These are phyloP conservation scores for Proteles cristata DNA, from an alignment of 2,113 vertebrate genomes.

Conservation along the genomic window DNA sequence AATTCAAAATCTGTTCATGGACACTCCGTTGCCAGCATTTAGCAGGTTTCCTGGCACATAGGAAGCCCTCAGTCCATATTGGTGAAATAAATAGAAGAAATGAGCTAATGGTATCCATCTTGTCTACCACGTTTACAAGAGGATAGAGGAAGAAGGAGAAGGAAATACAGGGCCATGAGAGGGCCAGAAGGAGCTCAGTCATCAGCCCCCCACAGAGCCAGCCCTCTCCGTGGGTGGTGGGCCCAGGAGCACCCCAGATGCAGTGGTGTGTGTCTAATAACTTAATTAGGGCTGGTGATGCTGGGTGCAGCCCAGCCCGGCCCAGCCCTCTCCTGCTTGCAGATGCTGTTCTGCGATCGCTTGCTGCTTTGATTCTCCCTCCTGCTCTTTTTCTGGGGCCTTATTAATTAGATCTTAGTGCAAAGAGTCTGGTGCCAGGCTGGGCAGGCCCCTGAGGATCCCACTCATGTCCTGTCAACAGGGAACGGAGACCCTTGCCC, in stretches of 20 bases:
- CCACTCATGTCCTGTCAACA: not conserved
- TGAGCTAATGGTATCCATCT: not conserved
- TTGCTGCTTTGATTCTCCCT: not conserved
- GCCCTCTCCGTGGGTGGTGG: not conserved
- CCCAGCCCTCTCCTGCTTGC: not conserved
- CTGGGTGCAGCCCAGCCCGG: not conserved
- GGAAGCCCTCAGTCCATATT: not conserved
- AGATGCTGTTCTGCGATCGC: not conserved
- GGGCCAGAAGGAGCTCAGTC: too few species aligned
- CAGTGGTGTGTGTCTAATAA: not conserved
- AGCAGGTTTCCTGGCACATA: not conserved
- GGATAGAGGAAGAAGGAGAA: not conserved
- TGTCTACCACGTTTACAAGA: not conserved
- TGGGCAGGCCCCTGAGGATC: not conserved
- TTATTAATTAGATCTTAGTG: slow-evolving; percentile 23
- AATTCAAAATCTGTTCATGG: not conserved
- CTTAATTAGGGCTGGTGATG: not conserved
- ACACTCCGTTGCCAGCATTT: not conserved
- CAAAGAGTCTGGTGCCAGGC: not conserved
- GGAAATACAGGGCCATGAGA: not conserved
- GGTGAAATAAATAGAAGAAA: not conserved
- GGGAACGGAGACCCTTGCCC: not conserved
- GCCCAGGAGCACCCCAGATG: not conserved
- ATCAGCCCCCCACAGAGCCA: not conserved
- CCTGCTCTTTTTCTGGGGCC: not conserved